phyloP scores from a whole-genome alignment of 2,797 vertebrate species.

The Dendrocincla fuliginosa region DNA sequence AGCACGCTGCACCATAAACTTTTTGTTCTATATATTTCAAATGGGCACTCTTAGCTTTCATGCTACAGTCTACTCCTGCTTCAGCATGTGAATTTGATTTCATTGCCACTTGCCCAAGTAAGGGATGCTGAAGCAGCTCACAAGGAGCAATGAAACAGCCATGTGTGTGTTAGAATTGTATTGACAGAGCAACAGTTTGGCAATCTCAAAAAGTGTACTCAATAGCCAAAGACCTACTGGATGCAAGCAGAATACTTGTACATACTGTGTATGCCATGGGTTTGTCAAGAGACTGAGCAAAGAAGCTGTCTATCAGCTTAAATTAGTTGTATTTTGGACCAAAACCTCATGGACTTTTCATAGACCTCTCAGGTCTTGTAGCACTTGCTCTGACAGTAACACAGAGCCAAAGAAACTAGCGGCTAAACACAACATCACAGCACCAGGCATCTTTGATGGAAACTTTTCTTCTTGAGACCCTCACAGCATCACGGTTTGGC shows the following conservation, averaged over 20 bases:
- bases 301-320: neutral
- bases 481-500: neutral
- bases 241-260: conserved; percentile 8
- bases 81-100: neutral
- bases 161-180: neutral
- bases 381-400: neutral
- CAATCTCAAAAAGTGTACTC: neutral
- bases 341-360: neutral
- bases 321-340: neutral
- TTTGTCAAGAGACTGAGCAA: neutral
- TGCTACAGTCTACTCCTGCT: neutral
- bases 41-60: neutral
- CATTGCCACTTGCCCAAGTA: neutral
- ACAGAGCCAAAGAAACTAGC: neutral
- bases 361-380: neutral
- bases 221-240: neutral
- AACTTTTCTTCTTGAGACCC: neutral
- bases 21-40: neutral
- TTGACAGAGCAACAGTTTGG: neutral
- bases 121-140: neutral
- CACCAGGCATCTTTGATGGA: neutral
- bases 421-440: neutral
- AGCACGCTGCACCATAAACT: neutral
- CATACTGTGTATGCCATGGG: neutral
- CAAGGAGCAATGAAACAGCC: neutral